Base-by-base conservation (phyloP, 1,140 invertebrate genomes). In the Myzus persicae region DNA sequence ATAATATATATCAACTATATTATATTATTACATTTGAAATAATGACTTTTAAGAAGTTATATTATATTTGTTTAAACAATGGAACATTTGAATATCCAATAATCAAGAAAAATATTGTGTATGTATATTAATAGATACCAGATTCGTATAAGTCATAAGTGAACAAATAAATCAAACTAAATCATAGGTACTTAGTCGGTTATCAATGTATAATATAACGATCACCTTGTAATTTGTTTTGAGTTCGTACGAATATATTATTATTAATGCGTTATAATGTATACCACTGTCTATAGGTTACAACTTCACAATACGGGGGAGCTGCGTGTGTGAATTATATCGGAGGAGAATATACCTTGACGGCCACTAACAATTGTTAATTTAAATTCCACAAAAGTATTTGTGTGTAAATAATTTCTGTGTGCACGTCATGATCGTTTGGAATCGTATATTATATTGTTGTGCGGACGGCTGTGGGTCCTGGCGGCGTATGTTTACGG, bases 341-440 rank as follows among this genome's bases (percentile, higher is more conserved):
- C 31, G 59, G 59, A n/a, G 59, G 14, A 76, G 59, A 76, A 76
- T 76, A 76, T 76, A 76, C 59, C 31, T 76, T 76, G 59, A 76
- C 59, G 31, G 59, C 31, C 59, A 18, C 59, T n/a, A n/a, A 76
- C 59, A 76, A 76, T 76, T 76, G 59, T 76, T 76, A 76, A 76
- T 76, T 76, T n/a, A 76, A 76, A 76, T 76, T 76, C 59, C n/a
- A 76, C 59, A n/a, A 76, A 76, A 76, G 59, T 76, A 76, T 76
- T 76, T 76, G 59, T 76, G 59, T 76, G 59, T 76, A 76, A 76
- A 76, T 76, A 76, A 76, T 76, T 76, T 76, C n/a, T 76, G 59
- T 18, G 59, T 6, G 59, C 31, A 76, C 59, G 31, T n/a, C 59
- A 76, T 76, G 59, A 67, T 31, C 59, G 31, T 76, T 76, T 14